Base-by-base conservation (phyloP, 2,888 invertebrate genomes). In the Drosophila emarginata region DNA sequence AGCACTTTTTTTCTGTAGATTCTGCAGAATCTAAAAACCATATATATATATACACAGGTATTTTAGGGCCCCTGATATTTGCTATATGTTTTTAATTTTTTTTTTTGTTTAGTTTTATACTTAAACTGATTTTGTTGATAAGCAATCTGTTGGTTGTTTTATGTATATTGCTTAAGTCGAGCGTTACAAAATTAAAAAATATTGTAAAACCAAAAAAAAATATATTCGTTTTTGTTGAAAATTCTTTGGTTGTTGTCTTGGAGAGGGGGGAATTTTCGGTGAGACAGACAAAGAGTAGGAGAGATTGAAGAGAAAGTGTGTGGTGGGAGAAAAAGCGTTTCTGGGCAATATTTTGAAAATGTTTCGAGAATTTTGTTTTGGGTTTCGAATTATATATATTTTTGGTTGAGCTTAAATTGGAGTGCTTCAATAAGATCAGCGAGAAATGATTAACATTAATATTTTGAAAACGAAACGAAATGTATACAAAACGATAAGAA, bases 1-100 rank as follows among this genome's bases (percentile, higher is more conserved):
- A 94, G 97, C 97, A 96, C 97, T 96, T 96, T 97, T 97, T 97
- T 97, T 97, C 96, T 97, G 97, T 94, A 97, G 97, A 95, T 97
- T 97, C 97, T 97, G 97, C 96, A 97, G 97, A 96, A 97, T 97
- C 97, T 97, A 97, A 96, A 82, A 97, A 96, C 95, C 91, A 91
- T 91, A 91, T 86, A 91, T 85, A 84, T 85, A 84, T 85, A 84
- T 84, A 84, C 88, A 84, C 76, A 86, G 80, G 88, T 88, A 86
- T 80, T 91, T 90, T 90, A 91, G 90, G 89, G 45, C 45, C 91
- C 91, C 91, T 89, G 87, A 90, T 89, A 87, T 67, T 74, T 87
- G 84, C 91, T 90, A 89, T 82, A 87, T 83, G 63, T 63, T 70
- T 73, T 77, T 65, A 5, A 5, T 62, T 70, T 64, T 73, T 68